Conservation (phyloP, 2,888 invertebrate species). For the Neoaliturus tenellus region DNA sequence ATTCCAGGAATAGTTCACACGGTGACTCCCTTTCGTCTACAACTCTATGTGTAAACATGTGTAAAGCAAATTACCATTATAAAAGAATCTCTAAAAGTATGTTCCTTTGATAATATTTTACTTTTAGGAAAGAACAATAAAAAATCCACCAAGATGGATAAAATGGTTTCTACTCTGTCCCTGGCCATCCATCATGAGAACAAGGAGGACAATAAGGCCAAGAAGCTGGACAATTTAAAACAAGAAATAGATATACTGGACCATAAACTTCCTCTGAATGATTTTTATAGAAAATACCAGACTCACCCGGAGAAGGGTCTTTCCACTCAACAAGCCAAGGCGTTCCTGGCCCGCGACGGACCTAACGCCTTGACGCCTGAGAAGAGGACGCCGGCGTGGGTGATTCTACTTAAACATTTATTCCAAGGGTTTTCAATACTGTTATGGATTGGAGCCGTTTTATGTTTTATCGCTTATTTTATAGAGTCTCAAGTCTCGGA, state of each 20-base stretch:
- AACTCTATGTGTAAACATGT: constrained; percentile 1
- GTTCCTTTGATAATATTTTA: constrained; percentile 34
- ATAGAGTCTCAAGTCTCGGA: constrained; percentile 72
- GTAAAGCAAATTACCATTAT: neutral
- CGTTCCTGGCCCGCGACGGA: constrained; percentile 78
- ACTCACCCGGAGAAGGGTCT: constrained; percentile 76
- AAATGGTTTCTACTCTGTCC: constrained; percentile 58
- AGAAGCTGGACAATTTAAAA: constrained; percentile 74
- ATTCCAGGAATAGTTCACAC: neutral
- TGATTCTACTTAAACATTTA: constrained; percentile 78
- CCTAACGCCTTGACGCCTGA: constrained; percentile 86
- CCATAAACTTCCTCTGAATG: constrained; percentile 74
- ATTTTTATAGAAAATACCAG: constrained; percentile 70
- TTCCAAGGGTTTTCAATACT: constrained; percentile 86
- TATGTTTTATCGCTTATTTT: constrained; percentile 81
- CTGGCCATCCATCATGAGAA: constrained; percentile 56
- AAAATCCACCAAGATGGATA: constrained; percentile 52
- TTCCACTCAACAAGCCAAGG: constrained; percentile 76
- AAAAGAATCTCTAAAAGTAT: neutral
- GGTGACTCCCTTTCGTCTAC: neutral
- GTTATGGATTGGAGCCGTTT: constrained; percentile 85
- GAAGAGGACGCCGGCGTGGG: constrained; percentile 82
- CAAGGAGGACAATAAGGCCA: constrained; percentile 50
- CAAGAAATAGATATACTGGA: constrained; percentile 77
- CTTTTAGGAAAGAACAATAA: neutral